Base-by-base conservation (phyloP, 37 sponge, comb jelly and placozoan species). In the Ephydatia muelleri region DNA sequence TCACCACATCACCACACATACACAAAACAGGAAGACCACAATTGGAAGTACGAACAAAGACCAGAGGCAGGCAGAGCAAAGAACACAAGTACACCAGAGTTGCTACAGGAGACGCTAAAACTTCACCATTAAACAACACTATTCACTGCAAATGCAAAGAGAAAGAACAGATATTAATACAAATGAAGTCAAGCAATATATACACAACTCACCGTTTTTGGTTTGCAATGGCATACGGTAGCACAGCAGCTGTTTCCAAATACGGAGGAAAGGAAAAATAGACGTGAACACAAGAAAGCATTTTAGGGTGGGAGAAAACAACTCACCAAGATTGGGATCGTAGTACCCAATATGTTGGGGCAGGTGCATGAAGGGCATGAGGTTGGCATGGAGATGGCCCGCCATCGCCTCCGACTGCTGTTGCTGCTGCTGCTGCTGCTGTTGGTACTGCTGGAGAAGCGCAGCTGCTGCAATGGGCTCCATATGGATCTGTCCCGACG, bases 381-480 rank as follows among this genome's bases (percentile, higher is more conserved):
- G 36, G 28, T 27, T 65, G 33, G 23, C 31, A 11, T 36, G 26
- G 12, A 57, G 57, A 21, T 57, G 57, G 57, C 57, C 57, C 12
- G 57, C 57, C 47, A 72, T 37, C 38, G 22, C 28, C 13, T 82
- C 72, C 38, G 49, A 43, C 66, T 84, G 83, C 33, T 82, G 83
- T 73, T 82, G 84, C 27, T 84, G 84, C 37, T 84, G 84, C 38
- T 82, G 84, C 38, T 84, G 84, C 39, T 84, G 84, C 38, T 82
- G 83, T 8, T 84, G 84, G 28, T 84, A 77, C 16, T 57, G 19
- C 57, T 57, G 57, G 29, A 70, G 76, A 19, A 70, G 85, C 8
- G 85, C 76, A 35, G 76, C 29, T 3, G 70, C 49, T 38, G 70
- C 48, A 39, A 76, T 77, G 2, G 71, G 85, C 40, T 84, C 72